phyloP scores from a whole-genome alignment of 1,140 invertebrate genomes.

The Macrotrachela quadricornifera region DNA sequence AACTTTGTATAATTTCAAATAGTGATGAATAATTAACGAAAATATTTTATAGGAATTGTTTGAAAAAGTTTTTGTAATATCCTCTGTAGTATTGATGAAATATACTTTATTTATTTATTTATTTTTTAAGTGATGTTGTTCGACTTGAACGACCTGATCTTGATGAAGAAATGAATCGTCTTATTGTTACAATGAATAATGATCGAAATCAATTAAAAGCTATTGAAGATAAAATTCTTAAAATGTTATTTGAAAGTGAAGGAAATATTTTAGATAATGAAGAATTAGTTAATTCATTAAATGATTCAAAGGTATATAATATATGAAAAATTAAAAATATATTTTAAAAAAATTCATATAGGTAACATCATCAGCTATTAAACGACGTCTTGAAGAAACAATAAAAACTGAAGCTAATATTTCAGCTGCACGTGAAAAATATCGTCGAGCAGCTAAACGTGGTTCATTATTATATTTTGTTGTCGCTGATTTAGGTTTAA shows the following conservation, averaged over 20 bases:
- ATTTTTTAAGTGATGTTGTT: slow-evolving; percentile 22
- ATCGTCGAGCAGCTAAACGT: slow-evolving; percentile 23
- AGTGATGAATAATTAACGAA: no score
- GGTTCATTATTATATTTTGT: slow-evolving; percentile 31
- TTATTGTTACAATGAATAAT: slow-evolving; percentile 7
- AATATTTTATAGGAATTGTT: no score
- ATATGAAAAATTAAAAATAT: neutral
- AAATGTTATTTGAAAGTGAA: slow-evolving; percentile 8
- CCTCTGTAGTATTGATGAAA: no score
- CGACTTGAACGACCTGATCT: slow-evolving; percentile 13
- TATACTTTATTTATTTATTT: no score
- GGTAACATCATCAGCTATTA: slow-evolving; percentile 37
- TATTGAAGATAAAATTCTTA: slow-evolving; percentile 6
- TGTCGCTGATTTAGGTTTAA: slow-evolving; percentile 29
- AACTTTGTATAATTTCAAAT: no score
- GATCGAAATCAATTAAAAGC: slow-evolving; percentile 18
- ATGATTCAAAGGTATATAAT: slow-evolving; percentile 46
- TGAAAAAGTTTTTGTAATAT: no score
- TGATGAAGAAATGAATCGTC: slow-evolving; percentile 5
- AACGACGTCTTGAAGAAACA: slow-evolving; percentile 50
- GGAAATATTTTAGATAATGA: slow-evolving; percentile 9
- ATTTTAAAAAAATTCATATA: neutral
- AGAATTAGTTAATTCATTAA: slow-evolving; percentile 7
- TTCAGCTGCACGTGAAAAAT: slow-evolving; percentile 15
- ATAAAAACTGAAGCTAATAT: slow-evolving; percentile 43